These are phyloP conservation scores for Drosophila sp. DNA, from an alignment of 1,140 invertebrate species.

Conservation along the genomic window DNA sequence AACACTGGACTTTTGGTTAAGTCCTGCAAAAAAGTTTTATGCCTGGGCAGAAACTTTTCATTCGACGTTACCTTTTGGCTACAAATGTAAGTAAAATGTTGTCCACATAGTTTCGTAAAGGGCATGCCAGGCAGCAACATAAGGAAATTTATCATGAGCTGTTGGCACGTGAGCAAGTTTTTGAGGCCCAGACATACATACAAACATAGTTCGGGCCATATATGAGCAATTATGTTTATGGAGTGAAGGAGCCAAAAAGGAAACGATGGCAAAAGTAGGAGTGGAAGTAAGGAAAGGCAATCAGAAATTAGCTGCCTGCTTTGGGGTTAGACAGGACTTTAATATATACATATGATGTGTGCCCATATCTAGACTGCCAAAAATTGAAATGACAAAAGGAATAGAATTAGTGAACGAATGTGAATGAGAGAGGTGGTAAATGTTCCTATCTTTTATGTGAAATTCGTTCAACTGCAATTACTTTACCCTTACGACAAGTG, in stretches of 20 bases:
- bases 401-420: background rate
- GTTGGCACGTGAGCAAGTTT: conserved; percentile 40
- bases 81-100: conserved; percentile 72
- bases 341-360: background rate
- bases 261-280: background rate
- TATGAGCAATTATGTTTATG: conserved; percentile 71
- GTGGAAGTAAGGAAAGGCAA: conserved; percentile 26
- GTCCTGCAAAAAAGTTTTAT: conserved; percentile 35
- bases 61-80: conserved; percentile 32
- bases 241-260: conserved; percentile 21
- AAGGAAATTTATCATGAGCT: conserved; percentile 57
- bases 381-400: background rate
- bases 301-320: conserved; percentile 47
- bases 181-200: conserved; percentile 34
- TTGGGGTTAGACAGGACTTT: background rate
- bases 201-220: conserved; percentile 12
- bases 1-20: conserved; percentile 51
- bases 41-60: conserved; percentile 52
- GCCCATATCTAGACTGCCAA: background rate
- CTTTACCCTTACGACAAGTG: background rate
- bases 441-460: background rate
- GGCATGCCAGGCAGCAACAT: conserved; percentile 16
- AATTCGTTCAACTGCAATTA: conserved; percentile 9
- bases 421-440: background rate
- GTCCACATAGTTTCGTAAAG: conserved; percentile 55